Percentiles rank a stretch among this genome's conserved stretches.
Evolutionary conservation across 2,797 vertebrate genomes (phyloP).

Genomic region (Eurystomus glaucurus): DNA sequence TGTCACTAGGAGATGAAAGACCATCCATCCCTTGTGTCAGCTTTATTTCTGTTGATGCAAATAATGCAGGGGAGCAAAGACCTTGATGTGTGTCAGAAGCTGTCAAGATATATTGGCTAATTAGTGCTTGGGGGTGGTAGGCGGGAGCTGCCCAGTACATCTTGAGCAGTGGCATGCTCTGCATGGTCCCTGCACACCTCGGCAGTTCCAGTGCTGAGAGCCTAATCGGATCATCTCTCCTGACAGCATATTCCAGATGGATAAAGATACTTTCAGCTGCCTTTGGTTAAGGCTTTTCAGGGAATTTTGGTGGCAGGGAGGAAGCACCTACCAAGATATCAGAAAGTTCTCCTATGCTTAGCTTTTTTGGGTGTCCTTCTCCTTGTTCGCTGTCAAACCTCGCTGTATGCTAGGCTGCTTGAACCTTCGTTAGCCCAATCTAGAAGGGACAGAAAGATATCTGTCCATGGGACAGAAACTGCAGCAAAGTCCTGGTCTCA

Average conservation of each 20-base stretch:
- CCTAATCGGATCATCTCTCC: neutral
- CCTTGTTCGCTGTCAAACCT: neutral
- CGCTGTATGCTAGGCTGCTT: fast-evolving
- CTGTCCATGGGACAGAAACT: neutral
- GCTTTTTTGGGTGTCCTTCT: neutral
- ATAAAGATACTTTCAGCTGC: neutral
- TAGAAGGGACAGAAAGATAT: neutral
- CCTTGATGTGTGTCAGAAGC: neutral
- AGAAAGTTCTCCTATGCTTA: neutral
- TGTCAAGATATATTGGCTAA: neutral
- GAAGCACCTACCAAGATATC: neutral
- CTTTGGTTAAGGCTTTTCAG: neutral
- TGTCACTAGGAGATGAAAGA: neutral
- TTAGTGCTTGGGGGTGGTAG: neutral
- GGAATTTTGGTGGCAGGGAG: neutral
- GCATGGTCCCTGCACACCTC: neutral
- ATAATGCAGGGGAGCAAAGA: neutral
- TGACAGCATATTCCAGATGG: neutral
- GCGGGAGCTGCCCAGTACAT: neutral
- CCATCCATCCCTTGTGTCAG: neutral
- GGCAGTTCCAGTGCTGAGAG: neutral
- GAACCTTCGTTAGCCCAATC: neutral
- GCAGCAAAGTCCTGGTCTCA: neutral
- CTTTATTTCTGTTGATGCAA: neutral
- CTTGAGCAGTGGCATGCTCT: neutral